These are phyloP conservation scores for Drosophila kuntzei DNA, from an alignment of 2,888 invertebrate species.

Conservation along the genomic window DNA sequence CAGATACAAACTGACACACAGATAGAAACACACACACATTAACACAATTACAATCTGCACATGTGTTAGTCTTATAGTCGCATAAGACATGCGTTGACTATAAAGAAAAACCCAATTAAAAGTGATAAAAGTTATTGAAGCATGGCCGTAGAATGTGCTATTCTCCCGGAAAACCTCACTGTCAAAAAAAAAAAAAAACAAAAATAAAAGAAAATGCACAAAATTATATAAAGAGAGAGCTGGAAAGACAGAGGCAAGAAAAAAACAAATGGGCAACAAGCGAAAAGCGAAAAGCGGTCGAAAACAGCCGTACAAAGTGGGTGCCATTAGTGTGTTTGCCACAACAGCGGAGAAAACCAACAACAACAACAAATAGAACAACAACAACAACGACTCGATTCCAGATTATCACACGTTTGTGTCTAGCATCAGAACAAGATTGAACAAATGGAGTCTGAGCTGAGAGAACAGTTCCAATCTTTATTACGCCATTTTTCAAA, in stretches of 20 bases:
- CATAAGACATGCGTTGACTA: slow-evolving; percentile 78
- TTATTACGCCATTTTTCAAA: slow-evolving; percentile 53
- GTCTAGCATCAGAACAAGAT: slow-evolving; percentile 16
- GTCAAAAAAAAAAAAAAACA: background rate
- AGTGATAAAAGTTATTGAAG: slow-evolving; percentile 81
- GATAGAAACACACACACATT: slow-evolving; percentile 41
- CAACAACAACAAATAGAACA: slow-evolving; percentile 4
- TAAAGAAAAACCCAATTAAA: slow-evolving; percentile 82
- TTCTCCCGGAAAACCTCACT: slow-evolving; percentile 5
- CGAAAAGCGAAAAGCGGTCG: slow-evolving; percentile 47
- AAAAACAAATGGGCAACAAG: slow-evolving; percentile 64
- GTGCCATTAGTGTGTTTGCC: slow-evolving; percentile 68
- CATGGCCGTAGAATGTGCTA: slow-evolving; percentile 37
- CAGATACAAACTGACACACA: too few relatives aligned
- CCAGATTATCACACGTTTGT: slow-evolving; percentile 64
- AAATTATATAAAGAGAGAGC: background rate
- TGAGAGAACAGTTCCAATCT: slow-evolving; percentile 3
- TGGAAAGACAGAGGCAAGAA: slow-evolving; percentile 20
- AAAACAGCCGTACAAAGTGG: slow-evolving; percentile 67
- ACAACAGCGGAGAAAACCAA: slow-evolving; percentile 17
- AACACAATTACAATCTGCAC: slow-evolving; percentile 80
- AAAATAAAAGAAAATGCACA: slow-evolving; percentile 11
- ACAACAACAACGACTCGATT: slow-evolving; percentile 25
- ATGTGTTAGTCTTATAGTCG: slow-evolving; percentile 66
- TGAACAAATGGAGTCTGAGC: background rate